These are phyloP conservation scores for Microchrysa polita DNA, from an alignment of 2,888 invertebrate genomes.

Conservation along the genomic window DNA sequence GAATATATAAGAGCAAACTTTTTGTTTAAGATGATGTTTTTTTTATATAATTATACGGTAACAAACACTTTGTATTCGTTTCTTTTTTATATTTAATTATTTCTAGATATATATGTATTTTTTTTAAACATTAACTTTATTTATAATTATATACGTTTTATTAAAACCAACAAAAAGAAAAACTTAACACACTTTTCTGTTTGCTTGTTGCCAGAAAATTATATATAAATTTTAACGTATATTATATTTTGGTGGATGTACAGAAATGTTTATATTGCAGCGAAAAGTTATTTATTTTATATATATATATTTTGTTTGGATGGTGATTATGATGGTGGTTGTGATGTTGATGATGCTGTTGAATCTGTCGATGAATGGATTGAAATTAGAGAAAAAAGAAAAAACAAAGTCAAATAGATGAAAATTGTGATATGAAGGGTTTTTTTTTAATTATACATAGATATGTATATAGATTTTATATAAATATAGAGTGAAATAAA, in stretches of 20 bases:
- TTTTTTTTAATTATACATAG: not conserved
- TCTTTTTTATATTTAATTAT: slow-evolving; percentile 27
- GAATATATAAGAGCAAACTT: not conserved
- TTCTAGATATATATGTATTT: not conserved
- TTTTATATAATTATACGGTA: slow-evolving; percentile 25
- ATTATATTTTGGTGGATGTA: slow-evolving; percentile 13
- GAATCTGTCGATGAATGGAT: slow-evolving; percentile 31
- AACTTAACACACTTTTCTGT: slow-evolving; percentile 18
- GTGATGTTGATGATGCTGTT: slow-evolving; percentile 37
- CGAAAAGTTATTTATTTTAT: slow-evolving; percentile 9
- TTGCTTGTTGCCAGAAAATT: slow-evolving; percentile 16
- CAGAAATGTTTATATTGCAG: slow-evolving; percentile 38
- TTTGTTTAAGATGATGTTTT: not conserved
- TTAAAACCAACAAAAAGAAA: slow-evolving; percentile 38
- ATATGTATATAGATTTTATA: slow-evolving; percentile 2
- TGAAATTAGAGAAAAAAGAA: slow-evolving; percentile 24
- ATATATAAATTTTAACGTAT: slow-evolving; percentile 30
- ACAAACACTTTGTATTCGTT: slow-evolving; percentile 34
- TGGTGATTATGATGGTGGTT: slow-evolving; percentile 34
- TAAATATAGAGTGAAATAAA: slow-evolving; percentile 5
- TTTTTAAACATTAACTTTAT: too few relatives aligned
- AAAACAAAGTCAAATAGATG: slow-evolving; percentile 26
- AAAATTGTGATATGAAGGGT: slow-evolving; percentile 22
- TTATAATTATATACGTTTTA: slow-evolving; percentile 11
- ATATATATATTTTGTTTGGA: too few relatives aligned